A percentile compares a stretch with the other conserved stretches of the same genome.
phyloP scores from a whole-genome alignment of 2,888 invertebrate genomes.

The Cosmia trapezina region DNA sequence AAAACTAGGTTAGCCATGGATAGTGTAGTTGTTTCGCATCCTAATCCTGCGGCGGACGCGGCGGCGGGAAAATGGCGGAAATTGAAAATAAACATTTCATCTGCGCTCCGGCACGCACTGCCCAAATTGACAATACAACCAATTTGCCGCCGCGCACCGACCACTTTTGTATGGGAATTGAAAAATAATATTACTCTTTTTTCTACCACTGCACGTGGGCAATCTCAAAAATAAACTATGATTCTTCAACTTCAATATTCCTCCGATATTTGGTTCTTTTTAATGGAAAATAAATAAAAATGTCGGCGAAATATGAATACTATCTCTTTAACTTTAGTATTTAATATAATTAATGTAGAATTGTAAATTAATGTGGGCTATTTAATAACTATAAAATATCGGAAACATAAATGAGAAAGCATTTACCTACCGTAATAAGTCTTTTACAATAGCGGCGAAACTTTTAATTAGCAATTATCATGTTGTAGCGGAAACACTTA shows the following conservation, averaged over 20 bases:
- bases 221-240: slow-evolving; percentile 88
- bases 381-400: slow-evolving; percentile 3
- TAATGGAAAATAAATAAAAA: slow-evolving; percentile 51
- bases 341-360: neutral
- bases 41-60: slow-evolving; percentile 87
- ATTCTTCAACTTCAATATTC: slow-evolving; percentile 70
- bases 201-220: slow-evolving; percentile 82
- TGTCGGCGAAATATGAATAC: neutral
- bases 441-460: slow-evolving; percentile 17
- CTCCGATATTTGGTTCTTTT: slow-evolving; percentile 53
- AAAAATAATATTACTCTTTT: slow-evolving; percentile 90
- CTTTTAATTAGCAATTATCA: slow-evolving; percentile 58
- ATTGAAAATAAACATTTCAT: slow-evolving; percentile 91
- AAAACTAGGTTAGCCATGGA: slow-evolving; percentile 69
- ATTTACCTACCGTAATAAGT: slow-evolving; percentile 1
- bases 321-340: neutral
- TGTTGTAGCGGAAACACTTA: slow-evolving; percentile 56
- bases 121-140: slow-evolving; percentile 91
- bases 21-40: slow-evolving; percentile 80
- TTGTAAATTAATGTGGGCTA: neutral
- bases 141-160: slow-evolving; percentile 88
- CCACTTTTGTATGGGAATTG: slow-evolving; percentile 91
- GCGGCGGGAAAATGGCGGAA: slow-evolving; percentile 88
- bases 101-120: slow-evolving; percentile 89
- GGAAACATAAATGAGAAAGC: slow-evolving; percentile 28